Percentiles rank a stretch among this genome's conserved stretches.
These are phyloP conservation scores for Hippopotamyrus pictus DNA, from an alignment of 2,797 vertebrate genomes.

Conservation along the genomic window DNA sequence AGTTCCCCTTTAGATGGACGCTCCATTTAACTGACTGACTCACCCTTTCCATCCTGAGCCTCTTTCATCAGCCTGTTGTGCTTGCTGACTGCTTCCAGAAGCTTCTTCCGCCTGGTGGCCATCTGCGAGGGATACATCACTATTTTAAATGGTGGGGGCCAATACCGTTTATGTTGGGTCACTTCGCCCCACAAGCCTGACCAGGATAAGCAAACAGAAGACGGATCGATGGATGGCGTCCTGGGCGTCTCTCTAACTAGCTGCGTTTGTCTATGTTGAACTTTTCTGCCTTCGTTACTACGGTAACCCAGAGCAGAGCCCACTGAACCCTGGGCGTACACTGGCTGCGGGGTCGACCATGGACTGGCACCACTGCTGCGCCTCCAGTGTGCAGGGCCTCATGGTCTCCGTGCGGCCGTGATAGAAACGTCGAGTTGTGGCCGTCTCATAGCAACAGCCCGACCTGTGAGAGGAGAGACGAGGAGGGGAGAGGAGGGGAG, in stretches of 20 bases:
- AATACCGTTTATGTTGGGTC: no score
- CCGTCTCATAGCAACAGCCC: conserved; percentile 90
- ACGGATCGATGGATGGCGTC: background rate
- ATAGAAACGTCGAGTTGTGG: conserved; percentile 83
- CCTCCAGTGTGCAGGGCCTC: conserved; percentile 79
- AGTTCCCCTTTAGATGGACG: background rate
- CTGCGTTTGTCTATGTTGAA: background rate
- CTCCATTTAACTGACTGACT: background rate
- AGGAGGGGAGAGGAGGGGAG: no score
- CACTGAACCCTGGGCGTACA: conserved; percentile 54
- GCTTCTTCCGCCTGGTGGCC: conserved; percentile 58
- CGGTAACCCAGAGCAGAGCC: background rate
- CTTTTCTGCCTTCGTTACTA: background rate
- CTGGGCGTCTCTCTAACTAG: background rate
- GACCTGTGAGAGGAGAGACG: conserved; percentile 56
- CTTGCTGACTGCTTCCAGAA: conserved; percentile 75
- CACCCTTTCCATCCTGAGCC: conserved; percentile 82
- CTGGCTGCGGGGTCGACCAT: conserved; percentile 71
- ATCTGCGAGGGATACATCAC: conserved; percentile 48
- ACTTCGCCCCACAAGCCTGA: background rate
- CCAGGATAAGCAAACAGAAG: background rate
- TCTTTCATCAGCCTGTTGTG: conserved; percentile 88
- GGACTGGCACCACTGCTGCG: conserved; percentile 73
- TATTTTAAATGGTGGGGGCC: background rate
- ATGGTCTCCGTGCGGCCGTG: conserved; percentile 93